These are phyloP conservation scores for Drosophila lacertosa DNA, from an alignment of 1,140 invertebrate genomes.

Conservation along the genomic window DNA sequence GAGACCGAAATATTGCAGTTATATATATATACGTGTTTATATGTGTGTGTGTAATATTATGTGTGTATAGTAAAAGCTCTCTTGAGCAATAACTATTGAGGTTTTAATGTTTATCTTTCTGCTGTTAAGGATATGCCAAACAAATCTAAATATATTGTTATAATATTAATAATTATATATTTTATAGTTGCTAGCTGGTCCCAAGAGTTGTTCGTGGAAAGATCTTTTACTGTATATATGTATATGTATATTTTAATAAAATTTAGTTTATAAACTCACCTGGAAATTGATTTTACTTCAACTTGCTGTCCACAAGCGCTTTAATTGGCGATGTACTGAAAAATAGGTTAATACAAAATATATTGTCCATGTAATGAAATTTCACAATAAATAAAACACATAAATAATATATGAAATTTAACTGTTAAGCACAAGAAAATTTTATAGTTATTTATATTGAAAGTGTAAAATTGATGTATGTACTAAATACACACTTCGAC, in stretches of 20 bases:
- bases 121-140: background rate
- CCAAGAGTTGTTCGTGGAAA: too few species aligned
- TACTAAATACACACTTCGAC: background rate
- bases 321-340: slow-evolving; percentile 33
- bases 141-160: too few species aligned
- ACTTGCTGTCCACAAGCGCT: slow-evolving; percentile 32
- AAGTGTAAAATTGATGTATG: background rate
- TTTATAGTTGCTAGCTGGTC: too few species aligned
- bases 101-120: too few species aligned
- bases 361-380: background rate
- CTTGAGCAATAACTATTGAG: background rate
- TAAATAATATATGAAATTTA: background rate
- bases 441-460: too few species aligned
- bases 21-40: background rate
- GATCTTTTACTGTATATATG: background rate
- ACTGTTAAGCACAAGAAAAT: background rate
- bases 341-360: slow-evolving; percentile 9
- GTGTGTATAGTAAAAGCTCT: background rate
- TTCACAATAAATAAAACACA: background rate
- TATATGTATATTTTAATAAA: too few species aligned
- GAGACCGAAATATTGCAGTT: slow-evolving; percentile 52
- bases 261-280: slow-evolving; percentile 19
- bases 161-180: too few species aligned
- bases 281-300: slow-evolving; percentile 20
- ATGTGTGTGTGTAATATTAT: too few species aligned